Conservation (phyloP, 2,113 vertebrate genomes). For the Dolichallabes microphthalmus region DNA sequence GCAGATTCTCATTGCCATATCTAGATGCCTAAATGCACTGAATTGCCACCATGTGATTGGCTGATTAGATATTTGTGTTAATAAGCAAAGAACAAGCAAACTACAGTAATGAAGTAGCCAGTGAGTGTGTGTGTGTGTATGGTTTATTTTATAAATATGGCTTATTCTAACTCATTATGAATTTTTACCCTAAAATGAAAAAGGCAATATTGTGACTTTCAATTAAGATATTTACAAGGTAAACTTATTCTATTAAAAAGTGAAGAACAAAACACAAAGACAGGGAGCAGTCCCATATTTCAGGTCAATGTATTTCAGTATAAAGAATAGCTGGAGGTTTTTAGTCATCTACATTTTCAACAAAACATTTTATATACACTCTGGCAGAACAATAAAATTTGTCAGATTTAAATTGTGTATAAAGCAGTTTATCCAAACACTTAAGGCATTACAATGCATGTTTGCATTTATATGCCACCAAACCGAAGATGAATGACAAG, state of each 20-base stretch:
- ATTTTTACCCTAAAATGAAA: not conserved
- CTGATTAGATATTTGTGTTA: too few relatives aligned
- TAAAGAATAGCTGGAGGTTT: slow-evolving; percentile 52
- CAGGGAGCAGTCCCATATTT: slow-evolving; percentile 38
- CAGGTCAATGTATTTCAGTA: slow-evolving; percentile 51
- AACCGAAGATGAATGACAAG: slow-evolving; percentile 52
- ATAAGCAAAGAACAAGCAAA: too few relatives aligned
- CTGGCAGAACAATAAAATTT: slow-evolving; percentile 57
- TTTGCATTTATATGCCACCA: slow-evolving; percentile 68
- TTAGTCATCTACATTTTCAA: slow-evolving; percentile 48
- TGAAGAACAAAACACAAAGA: slow-evolving; percentile 36
- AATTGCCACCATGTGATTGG: too few relatives aligned
- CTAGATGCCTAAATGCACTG: too few relatives aligned
- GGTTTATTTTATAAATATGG: too few relatives aligned
- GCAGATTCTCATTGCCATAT: too few relatives aligned
- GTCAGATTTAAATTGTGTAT: slow-evolving; percentile 68
- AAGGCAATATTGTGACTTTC: not conserved
- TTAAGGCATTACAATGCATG: slow-evolving; percentile 66
- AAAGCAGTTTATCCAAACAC: slow-evolving; percentile 65
- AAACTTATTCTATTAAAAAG: slow-evolving; percentile 41
- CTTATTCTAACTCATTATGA: too few relatives aligned
- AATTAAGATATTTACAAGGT: slow-evolving; percentile 42
- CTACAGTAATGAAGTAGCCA: too few relatives aligned
- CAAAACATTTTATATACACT: slow-evolving; percentile 30
- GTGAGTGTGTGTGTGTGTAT: not conserved